Conservation (phyloP, 2,797 vertebrate genomes). For the Lerista edwardsae region DNA sequence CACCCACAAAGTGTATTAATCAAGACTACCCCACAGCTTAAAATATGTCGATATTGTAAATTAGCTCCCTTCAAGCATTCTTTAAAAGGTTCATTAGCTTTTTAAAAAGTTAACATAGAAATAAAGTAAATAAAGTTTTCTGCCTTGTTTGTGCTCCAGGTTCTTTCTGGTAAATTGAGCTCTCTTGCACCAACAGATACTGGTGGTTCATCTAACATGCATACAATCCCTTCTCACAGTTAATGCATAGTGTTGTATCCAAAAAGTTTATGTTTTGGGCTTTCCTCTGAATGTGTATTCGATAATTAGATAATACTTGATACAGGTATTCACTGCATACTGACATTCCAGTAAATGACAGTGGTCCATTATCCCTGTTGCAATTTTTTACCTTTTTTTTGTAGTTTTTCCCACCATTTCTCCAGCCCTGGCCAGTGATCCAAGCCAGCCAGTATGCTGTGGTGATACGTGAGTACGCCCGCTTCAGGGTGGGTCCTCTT, state of each 20-base stretch:
- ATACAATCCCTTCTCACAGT: no score
- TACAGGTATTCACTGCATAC: no score
- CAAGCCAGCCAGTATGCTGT: no score
- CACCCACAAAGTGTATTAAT: constrained; percentile 19
- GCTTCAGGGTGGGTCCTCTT: no score
- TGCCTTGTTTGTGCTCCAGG: no score
- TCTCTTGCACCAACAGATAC: background rate
- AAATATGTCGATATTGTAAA: background rate
- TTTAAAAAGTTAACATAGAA: background rate
- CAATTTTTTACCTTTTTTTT: no score
- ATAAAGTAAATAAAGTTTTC: accelerated
- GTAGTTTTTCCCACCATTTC: no score
- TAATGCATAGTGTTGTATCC: background rate
- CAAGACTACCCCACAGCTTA: background rate
- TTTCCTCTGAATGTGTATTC: background rate
- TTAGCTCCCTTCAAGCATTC: background rate
- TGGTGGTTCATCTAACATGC: background rate
- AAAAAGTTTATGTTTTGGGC: background rate
- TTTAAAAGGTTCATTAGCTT: background rate
- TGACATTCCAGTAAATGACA: no score
- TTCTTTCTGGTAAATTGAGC: background rate
- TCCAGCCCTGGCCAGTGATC: no score
- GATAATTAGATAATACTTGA: background rate
- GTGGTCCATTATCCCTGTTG: background rate
- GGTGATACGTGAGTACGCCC: no score